Conservation (phyloP, 2,113 vertebrate genomes). For the Hemiprocne comata region DNA sequence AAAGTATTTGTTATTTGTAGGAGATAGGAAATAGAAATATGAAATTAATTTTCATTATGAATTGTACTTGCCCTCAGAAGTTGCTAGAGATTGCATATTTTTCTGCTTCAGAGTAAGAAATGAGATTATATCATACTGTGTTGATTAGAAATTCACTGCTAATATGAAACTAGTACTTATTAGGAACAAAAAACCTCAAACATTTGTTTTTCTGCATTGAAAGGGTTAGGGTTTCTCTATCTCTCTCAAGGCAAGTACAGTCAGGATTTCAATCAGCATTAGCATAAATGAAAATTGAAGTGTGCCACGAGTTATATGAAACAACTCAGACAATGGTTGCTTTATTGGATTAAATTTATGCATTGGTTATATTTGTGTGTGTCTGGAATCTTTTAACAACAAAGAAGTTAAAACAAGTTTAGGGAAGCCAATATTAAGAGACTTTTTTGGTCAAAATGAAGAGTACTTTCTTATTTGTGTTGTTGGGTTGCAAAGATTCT, state of each 20-base stretch:
- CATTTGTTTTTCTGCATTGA: slow-evolving; percentile 22
- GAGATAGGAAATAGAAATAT: slow-evolving; percentile 38
- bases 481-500: background rate
- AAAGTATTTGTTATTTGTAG: slow-evolving; percentile 64
- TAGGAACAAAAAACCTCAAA: background rate
- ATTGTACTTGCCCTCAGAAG: slow-evolving; percentile 48
- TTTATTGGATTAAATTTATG: slow-evolving; percentile 26
- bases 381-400: background rate
- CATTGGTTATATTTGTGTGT: background rate
- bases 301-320: background rate
- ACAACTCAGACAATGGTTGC: background rate
- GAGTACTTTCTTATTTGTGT: background rate
- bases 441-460: background rate
- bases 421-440: background rate
- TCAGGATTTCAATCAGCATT: slow-evolving; percentile 49
- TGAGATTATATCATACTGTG: slow-evolving; percentile 55
- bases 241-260: slow-evolving; percentile 40
- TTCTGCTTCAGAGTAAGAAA: slow-evolving; percentile 41
- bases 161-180: slow-evolving; percentile 31
- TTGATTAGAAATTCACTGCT: slow-evolving; percentile 64
- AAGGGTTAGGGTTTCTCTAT: slow-evolving; percentile 4
- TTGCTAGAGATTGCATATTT: slow-evolving; percentile 49
- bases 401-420: background rate
- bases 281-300: slow-evolving; percentile 2
- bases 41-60: slow-evolving; percentile 63